Evolutionary conservation across 2,797 vertebrate species (phyloP), one percentile per base, ranked within the genome.

Genomic region (Morus bassanus): DNA sequence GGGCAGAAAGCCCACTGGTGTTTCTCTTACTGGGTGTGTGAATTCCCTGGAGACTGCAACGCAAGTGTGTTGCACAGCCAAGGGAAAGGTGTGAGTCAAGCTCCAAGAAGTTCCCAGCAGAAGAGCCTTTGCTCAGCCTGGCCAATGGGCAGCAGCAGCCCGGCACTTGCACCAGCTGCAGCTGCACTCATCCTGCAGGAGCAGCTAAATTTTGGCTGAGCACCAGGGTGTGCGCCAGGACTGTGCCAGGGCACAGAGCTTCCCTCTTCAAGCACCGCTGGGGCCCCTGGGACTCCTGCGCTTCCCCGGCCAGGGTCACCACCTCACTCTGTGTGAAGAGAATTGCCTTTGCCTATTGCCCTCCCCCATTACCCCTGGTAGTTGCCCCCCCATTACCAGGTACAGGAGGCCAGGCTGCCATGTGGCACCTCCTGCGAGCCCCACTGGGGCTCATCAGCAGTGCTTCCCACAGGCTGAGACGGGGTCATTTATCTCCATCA

Each of bases 91-190:
- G 0, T 13, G 31, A 93, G 9, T n/a, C 83, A 68, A 88, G n/a
- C 41, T 83, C 65, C 79, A 70, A 22, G 33, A 78, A 28, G 65
- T 61, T 85, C 56, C 22, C 48, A 50, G 21, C 11, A 57, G 41
- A 13, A 54, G 11, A 88, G 4, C 27, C 21, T 16, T 51, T 76
- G 15, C n/a, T 67, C 2, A 1, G 13, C 60, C 30, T 0, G 0
- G 41, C 33, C 3, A 2, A 16, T 2, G 2, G 35, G 37, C n/a
- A 65, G 37, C 54, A 50, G 70, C 72, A 18, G 14, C 67, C 45
- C 19, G 5, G 41, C n/a, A n/a, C 5, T 0, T 0, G 1, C 30
- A 14, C 14, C 33, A 23, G 21, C 10, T 48, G 31, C 1, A 1
- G 8, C 50, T 5, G 0, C 5, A 4, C 37, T 37, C 15, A 11